Percentiles rank a stretch among this genome's conserved stretches.
phyloP scores from a whole-genome alignment of 1,140 invertebrate genomes.

The Rhagoletis zephyria region DNA sequence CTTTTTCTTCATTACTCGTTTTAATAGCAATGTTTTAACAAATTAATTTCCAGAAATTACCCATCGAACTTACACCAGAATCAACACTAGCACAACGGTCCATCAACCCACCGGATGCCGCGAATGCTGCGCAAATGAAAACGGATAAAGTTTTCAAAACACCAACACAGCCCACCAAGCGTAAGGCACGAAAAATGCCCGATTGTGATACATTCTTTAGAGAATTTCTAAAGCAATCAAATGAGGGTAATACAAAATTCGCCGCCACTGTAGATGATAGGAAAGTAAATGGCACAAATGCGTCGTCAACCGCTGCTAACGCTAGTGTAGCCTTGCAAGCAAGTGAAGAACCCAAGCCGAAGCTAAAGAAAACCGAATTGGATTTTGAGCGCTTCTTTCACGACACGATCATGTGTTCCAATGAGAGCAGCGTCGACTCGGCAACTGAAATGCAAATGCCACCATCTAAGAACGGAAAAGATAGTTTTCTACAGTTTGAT shows the following conservation, averaged over 20 bases:
- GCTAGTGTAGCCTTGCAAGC: background rate
- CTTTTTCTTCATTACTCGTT: background rate
- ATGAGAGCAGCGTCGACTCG: background rate
- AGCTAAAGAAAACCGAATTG: background rate
- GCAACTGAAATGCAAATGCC: background rate
- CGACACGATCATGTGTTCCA: background rate
- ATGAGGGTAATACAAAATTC: background rate
- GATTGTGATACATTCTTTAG: background rate
- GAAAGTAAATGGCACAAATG: background rate
- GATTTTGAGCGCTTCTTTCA: conserved; percentile 6
- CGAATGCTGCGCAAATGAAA: background rate
- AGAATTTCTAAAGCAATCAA: background rate
- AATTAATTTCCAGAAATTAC: background rate
- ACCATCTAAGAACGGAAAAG: background rate
- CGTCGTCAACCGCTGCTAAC: background rate
- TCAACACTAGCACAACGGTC: background rate
- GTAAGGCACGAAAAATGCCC: background rate
- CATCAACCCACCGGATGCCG: background rate
- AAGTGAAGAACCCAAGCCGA: background rate
- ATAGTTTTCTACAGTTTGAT: background rate
- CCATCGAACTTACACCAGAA: background rate
- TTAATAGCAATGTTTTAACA: background rate
- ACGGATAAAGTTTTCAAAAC: background rate
- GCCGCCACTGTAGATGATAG: background rate
- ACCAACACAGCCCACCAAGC: background rate